Conservation (phyloP, 1,140 invertebrate species). For the Patella vulgata region DNA sequence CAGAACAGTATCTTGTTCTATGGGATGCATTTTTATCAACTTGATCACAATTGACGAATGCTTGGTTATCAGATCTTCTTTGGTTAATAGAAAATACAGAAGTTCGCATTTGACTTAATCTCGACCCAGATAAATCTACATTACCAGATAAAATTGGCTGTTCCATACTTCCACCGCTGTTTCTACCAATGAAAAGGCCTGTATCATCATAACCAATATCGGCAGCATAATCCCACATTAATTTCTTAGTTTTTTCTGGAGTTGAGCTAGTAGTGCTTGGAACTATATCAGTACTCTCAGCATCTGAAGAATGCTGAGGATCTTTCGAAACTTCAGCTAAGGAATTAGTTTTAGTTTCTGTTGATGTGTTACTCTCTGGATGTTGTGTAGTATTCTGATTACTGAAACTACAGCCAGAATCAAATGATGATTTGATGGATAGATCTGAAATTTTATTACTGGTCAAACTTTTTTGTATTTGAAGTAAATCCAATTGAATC, state of each 20-base stretch:
- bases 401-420: too few relatives aligned
- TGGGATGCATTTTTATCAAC: background rate
- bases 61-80: background rate
- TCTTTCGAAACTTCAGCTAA: too few relatives aligned
- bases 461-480: conserved; percentile 53
- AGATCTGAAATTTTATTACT: conserved; percentile 5
- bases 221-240: conserved; percentile 54
- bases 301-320: conserved; percentile 21
- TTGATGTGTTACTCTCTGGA: too few relatives aligned
- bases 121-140: too few relatives aligned
- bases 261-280: conserved; percentile 34
- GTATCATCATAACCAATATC: conserved; percentile 44
- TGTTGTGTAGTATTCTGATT: too few relatives aligned
- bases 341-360: too few relatives aligned
- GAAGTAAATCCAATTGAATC: conserved; percentile 50
- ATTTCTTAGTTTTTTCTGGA: conserved; percentile 32
- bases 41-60: background rate
- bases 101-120: background rate
- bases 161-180: conserved; percentile 22
- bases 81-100: conserved; percentile 1
- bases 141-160: too few relatives aligned
- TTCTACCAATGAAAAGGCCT: conserved; percentile 40
- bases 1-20: conserved; percentile 19
- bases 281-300: conserved; percentile 41
- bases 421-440: too few relatives aligned